Evolutionary conservation across 2,888 invertebrate species (phyloP), one percentile per base, ranked within the genome.

Genomic region (Schizotus pectinicornis): DNA sequence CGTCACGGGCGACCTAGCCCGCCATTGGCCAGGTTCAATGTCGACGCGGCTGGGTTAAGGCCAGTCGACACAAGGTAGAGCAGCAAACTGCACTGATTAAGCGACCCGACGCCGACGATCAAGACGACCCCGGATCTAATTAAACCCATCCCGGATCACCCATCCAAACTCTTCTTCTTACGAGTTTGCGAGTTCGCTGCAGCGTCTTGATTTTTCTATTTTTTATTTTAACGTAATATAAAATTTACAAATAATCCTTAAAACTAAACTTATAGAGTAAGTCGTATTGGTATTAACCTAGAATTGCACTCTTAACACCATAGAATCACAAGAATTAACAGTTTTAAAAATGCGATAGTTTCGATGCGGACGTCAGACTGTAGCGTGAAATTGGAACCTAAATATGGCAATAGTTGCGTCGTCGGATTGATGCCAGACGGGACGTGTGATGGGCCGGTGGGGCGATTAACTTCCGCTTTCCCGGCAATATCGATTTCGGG

Each of bases 1-100:
- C 85, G 84, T 84, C 84, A 83, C 81, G 78, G 74, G 75, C 84
- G 84, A 84, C 84, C 84, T 84, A 83, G 84, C 65, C 71, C 68
- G 67, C 68, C 65, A 78, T 78, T 78, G 78, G 78, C 66, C 71
- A 65, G 67, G 68, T 72, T 71, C 74, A 74, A 74, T 75, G 76
- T 74, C 76, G 73, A 69, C 73, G 70, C 70, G 74, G 76, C 75
- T 76, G 74, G 77, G 77, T 77, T 76, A 78, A 78, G 77, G 77
- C 71, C 74, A 76, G 71, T 68, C 59, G 69, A 55, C 61, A 66
- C 69, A 70, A 71, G 72, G 71, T 71, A 67, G 70, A 66, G 62
- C 68, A 67, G 63, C 70, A 69, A 69, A 48, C 41, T 42, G 33
- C 38, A 37, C 14, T 11, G 46, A 48, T 14, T 45, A 46, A 33